Evolutionary conservation across 2,888 invertebrate species (phyloP), one percentile per base, ranked within the genome.

Genomic region (Phalera bucephala): DNA sequence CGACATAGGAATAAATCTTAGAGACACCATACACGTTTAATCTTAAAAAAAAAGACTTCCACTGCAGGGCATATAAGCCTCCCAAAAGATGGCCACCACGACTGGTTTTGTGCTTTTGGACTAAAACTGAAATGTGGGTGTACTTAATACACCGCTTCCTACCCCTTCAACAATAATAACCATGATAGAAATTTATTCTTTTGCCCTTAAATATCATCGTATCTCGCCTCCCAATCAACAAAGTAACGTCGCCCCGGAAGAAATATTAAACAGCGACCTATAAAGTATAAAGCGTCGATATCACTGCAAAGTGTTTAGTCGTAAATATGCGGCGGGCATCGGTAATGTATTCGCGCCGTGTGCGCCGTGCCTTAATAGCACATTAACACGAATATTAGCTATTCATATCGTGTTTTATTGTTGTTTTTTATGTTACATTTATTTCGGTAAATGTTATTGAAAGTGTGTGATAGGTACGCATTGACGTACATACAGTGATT

Each of bases 351-450:
- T 64, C 71, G 66, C 49, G 55, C 57, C 62, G 72, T 71, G 72
- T 72, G 67, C 67, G 65, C 37, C 36, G 56, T 36, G 51, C 65
- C 67, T 70, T 76, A 79, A 75, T 64, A 62, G 70, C 70, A 57
- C 73, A 72, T 78, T 82, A 75, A 77, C 67, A 54, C 47, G 66
- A 61, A 75, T 81, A 76, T 81, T 80, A 79, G 68, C 61, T 70
- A 72, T 79, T 79, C 73, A 74, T 62, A 55, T 51, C 58, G 55
- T 72, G 61, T 63, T 71, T 72, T 69, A 71, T 73, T 75, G 67
- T 68, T 52, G 40, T 50, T 41, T 40, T 30, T 38, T 52, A 60
- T 49, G 50, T 45, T 52, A 57, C 52, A 41, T 50, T 49, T 4
- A n/a, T n/a, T n/a, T n/a, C n/a, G n/a, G n/a, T 25, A 23, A 25